phyloP scores from a whole-genome alignment of 2,797 vertebrate genomes.

The Gambusia yucatana region DNA sequence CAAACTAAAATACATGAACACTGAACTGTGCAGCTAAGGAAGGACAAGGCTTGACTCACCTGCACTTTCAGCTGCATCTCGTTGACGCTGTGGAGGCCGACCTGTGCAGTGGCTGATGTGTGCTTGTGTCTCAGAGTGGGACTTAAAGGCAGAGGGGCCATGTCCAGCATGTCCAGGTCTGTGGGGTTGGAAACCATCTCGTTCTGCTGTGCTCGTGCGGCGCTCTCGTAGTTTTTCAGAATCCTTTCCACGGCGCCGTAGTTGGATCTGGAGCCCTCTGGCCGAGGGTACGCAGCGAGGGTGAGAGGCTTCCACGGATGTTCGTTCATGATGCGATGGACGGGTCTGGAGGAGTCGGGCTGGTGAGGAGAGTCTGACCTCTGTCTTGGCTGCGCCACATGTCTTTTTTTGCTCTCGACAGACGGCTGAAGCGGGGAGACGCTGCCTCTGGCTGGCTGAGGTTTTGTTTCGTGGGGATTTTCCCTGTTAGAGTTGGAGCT shows the following conservation, averaged over 20 bases:
- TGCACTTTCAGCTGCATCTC: constrained; percentile 69
- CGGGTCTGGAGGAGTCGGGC: constrained; percentile 61
- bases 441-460: constrained; percentile 44
- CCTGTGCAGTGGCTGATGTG: constrained; percentile 38
- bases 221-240: constrained; percentile 90
- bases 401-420: constrained; percentile 62
- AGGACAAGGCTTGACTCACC: constrained; percentile 70
- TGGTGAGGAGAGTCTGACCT: constrained; percentile 52
- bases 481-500: constrained; percentile 51
- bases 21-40: constrained; percentile 1
- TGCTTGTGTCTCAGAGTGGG: constrained; percentile 50
- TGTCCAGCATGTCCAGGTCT: constrained; percentile 83
- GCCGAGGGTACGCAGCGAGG: constrained; percentile 91
- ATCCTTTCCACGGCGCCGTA: constrained; percentile 94
- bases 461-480: constrained; percentile 53
- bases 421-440: constrained; percentile 52
- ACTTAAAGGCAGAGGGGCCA: constrained; percentile 74
- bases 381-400: constrained; percentile 44
- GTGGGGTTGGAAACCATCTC: constrained; percentile 59
- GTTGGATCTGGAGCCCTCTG: constrained; percentile 93
- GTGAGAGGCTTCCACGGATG: constrained; percentile 92
- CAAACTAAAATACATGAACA: background rate
- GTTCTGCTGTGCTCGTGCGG: constrained; percentile 74
- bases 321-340: constrained; percentile 80
- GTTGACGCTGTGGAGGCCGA: constrained; percentile 61